A percentile compares a stretch with the other conserved stretches of the same genome.
These are phyloP conservation scores for Phalanger gymnotis DNA, from an alignment of 2,797 vertebrate species.

Conservation along the genomic window DNA sequence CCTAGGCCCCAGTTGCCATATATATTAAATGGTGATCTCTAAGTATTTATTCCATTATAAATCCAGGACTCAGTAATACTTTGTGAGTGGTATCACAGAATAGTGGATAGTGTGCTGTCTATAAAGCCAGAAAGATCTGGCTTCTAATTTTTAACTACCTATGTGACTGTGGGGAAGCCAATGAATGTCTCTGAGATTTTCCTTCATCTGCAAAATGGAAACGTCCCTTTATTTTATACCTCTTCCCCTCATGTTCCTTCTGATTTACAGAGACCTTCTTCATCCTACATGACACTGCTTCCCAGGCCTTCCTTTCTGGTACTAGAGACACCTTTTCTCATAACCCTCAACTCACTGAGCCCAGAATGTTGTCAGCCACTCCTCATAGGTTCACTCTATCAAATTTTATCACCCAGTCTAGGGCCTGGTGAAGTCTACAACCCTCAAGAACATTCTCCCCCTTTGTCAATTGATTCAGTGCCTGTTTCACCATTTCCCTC, in stretches of 20 bases:
- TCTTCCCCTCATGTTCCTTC: background rate
- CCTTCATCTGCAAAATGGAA: background rate
- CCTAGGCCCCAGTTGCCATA: background rate
- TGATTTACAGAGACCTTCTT: background rate
- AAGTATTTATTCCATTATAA: background rate
- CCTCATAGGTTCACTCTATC: background rate
- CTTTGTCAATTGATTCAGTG: background rate
- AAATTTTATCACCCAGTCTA: background rate
- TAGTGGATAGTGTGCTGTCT: background rate
- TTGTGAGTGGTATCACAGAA: background rate
- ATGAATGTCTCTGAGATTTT: background rate
- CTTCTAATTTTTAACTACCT: background rate
- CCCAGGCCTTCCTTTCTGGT: background rate
- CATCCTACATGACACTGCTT: background rate
- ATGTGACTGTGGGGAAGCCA: background rate
- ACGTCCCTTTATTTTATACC: background rate
- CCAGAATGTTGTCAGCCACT: background rate
- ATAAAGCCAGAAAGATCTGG: background rate
- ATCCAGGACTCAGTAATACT: background rate
- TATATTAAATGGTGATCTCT: background rate
- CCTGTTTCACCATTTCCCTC: background rate
- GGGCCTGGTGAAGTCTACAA: background rate
- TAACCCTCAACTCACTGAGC: background rate
- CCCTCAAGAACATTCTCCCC: background rate
- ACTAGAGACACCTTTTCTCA: background rate